Conservation (phyloP, 35 echinoderm and acorn worm genomes). For the Ophioderma brevispina region DNA sequence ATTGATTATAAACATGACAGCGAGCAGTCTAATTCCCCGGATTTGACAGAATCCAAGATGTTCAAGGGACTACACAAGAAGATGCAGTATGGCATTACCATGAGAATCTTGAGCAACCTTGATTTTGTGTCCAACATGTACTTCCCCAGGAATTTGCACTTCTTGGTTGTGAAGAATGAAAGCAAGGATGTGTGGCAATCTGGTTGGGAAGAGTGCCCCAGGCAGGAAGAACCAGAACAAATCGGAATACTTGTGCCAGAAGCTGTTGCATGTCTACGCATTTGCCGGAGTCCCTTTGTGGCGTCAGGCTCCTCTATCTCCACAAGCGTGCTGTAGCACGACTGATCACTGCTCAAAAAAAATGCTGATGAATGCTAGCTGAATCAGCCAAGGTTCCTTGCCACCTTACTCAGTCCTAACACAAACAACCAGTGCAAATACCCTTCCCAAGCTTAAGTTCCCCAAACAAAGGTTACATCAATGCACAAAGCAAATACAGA, state of each 20-base stretch:
- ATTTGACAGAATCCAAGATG: slow-evolving; percentile 69
- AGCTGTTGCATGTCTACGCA: slow-evolving; percentile 94
- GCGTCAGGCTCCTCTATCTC: slow-evolving; percentile 85
- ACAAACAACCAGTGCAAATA: too few relatives aligned
- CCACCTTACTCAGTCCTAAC: too few relatives aligned
- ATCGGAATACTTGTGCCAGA: slow-evolving; percentile 95
- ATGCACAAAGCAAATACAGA: not conserved
- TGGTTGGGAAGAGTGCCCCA: slow-evolving; percentile 76
- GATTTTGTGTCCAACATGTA: slow-evolving; percentile 93
- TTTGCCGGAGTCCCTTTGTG: slow-evolving; percentile 85
- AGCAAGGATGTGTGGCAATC: slow-evolving; percentile 50
- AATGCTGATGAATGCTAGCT: slow-evolving; percentile 84
- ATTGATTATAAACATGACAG: slow-evolving; percentile 62
- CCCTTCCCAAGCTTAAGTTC: too few relatives aligned
- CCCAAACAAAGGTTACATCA: not conserved
- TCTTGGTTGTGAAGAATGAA: not conserved
- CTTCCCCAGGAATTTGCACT: slow-evolving; percentile 8
- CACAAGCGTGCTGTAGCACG: slow-evolving; percentile 88
- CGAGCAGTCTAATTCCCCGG: not conserved
- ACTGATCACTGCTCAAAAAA: slow-evolving; percentile 83
- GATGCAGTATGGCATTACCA: slow-evolving; percentile 83
- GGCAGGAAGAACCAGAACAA: slow-evolving; percentile 81
- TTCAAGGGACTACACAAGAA: slow-evolving; percentile 92
- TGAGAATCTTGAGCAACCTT: slow-evolving; percentile 83
- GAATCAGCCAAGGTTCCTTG: slow-evolving; percentile 16